Evolutionary conservation across 2,797 vertebrate species (phyloP), one percentile per base, ranked within the genome.

Genomic region (Hipposideros larvatus): DNA sequence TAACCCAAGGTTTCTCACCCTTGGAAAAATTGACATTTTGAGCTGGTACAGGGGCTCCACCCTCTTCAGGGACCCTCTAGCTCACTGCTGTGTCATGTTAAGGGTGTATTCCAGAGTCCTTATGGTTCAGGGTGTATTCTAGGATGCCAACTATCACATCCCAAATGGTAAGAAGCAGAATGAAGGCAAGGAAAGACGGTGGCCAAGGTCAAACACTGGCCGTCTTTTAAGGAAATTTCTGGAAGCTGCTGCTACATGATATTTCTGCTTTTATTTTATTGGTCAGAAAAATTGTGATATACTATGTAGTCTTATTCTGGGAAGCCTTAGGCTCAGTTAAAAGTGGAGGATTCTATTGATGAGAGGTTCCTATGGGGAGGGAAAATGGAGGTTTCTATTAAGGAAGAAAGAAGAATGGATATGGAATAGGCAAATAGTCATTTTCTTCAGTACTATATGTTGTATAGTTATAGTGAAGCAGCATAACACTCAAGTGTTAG

Each of bases 251-350:
- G 10, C 59, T 63, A 1, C 14, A 5, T 82, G 73, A 46, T 31
- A 28, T 80, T 93, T 96, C 61, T 85, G 59, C 46, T 84, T 88
- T 14, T 59, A 51, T 91, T 73, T 77, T 63, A 7, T 93, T 91
- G 71, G 15, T 24, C 19, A 87, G 28, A 86, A 73, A 53, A 55
- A 34, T 61, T 77, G 13, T 41, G 18, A 77, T 55, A 55, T 53
- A 48, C 19, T 34, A 59, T 34, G 34, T 19, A 63, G 31, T 77
- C 43, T 65, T 88, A 28, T 70, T 57, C 57, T 66, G 13, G 48
- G 37, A 1, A 86, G 28, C 21, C 74, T 70, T 31, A 78, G 51
- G 59, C 26, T 68, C 51, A 34, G 19, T n/a, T 82, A 66, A n/a
- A 90, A 80, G 19, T 41, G 68, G 83, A 59, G 8, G 16, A 21